These are phyloP conservation scores for Okapia johnstoni DNA, from an alignment of 2,113 vertebrate species.

Conservation along the genomic window DNA sequence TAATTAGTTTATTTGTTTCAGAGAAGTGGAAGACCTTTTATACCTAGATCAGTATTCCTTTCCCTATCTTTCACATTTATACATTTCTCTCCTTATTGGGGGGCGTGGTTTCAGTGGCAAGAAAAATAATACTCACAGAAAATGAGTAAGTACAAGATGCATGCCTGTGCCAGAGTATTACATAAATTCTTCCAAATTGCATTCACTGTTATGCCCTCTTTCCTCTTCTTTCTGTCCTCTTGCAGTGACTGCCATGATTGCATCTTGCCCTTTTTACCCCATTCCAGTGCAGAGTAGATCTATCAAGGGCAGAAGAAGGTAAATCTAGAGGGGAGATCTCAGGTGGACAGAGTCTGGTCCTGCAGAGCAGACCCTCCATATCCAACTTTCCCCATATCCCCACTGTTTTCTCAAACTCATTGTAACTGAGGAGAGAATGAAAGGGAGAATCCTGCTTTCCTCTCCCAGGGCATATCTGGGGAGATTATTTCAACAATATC, in stretches of 20 bases:
- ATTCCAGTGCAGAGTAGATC: not conserved
- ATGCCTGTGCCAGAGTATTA: not conserved
- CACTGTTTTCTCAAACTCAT: not conserved
- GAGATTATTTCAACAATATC: not conserved
- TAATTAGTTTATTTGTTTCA: not conserved
- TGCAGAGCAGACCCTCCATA: not conserved
- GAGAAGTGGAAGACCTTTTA: not conserved
- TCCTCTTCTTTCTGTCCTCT: not conserved
- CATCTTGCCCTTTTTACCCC: not conserved
- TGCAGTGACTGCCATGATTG: accelerated
- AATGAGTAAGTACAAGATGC: not conserved
- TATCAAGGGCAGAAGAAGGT: not conserved
- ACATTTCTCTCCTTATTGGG: not conserved
- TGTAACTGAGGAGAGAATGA: not conserved
- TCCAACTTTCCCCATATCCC: not conserved
- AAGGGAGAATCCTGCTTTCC: not conserved
- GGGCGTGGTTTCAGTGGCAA: not conserved
- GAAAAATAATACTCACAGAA: not conserved
- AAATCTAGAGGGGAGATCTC: not conserved
- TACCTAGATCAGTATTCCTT: not conserved
- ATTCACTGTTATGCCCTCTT: not conserved
- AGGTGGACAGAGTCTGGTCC: not conserved
- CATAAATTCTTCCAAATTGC: not conserved
- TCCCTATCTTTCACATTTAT: not conserved
- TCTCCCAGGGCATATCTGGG: not conserved